A percentile compares a stretch with the other conserved stretches of the same genome.
These are phyloP conservation scores for Speoplatyrhinus poulsoni DNA, from an alignment of 2,113 vertebrate species.

Conservation along the genomic window DNA sequence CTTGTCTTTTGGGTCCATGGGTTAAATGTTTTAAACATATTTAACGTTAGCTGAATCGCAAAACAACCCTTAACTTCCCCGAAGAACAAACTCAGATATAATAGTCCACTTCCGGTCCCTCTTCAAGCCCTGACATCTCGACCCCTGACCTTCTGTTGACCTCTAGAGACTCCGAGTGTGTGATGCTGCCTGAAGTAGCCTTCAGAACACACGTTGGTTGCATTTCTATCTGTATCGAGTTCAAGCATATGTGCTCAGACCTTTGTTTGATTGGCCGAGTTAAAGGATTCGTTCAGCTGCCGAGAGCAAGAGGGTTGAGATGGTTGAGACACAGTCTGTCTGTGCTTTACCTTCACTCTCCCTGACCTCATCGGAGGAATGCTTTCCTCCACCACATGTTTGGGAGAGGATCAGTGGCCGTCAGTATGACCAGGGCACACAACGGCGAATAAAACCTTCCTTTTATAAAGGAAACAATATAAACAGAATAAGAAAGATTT, in stretches of 20 bases:
- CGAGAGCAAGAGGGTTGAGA: too few relatives aligned
- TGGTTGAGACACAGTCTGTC: background rate
- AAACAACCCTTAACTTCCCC: background rate
- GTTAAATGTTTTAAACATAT: too few relatives aligned
- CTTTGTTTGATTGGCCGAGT: too few relatives aligned
- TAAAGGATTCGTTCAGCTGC: too few relatives aligned
- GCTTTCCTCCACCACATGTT: slow-evolving; percentile 33
- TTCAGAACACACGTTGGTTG: background rate
- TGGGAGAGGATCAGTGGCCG: slow-evolving; percentile 53
- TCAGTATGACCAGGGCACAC: slow-evolving; percentile 18
- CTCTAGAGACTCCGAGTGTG: background rate
- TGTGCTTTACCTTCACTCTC: slow-evolving; percentile 25
- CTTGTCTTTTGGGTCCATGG: too few relatives aligned
- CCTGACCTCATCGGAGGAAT: slow-evolving; percentile 35
- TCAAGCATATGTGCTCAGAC: too few relatives aligned
- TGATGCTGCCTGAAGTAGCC: background rate
- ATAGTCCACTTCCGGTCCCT: slow-evolving; percentile 1
- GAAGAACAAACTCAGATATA: slow-evolving; percentile 4
- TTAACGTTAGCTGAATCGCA: background rate
- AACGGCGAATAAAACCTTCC: slow-evolving; percentile 18
- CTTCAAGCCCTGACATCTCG: background rate
- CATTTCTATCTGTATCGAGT: too few relatives aligned
- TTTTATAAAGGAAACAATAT: background rate
- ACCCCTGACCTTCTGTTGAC: slow-evolving; percentile 25
- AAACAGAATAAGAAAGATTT: background rate